phyloP scores from a whole-genome alignment of 1,140 invertebrate genomes.

The Spodoptera frugiperda region DNA sequence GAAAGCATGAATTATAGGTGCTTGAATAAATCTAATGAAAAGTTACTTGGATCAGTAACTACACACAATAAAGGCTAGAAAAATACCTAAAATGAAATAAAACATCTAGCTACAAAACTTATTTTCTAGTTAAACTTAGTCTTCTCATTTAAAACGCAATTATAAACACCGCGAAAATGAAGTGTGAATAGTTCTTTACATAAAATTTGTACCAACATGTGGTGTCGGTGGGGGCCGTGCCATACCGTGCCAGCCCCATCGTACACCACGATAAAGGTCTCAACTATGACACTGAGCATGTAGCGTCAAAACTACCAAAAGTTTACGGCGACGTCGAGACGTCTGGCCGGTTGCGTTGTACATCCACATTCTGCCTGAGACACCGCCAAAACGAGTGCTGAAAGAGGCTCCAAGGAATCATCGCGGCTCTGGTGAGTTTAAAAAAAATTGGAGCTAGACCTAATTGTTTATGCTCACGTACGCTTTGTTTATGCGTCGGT shows the following conservation, averaged over 20 bases:
- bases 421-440: conserved; percentile 57
- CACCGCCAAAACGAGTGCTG: conserved; percentile 64
- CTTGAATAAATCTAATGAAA: no score
- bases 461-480: neutral
- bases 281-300: conserved; percentile 79
- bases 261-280: conserved; percentile 73
- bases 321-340: conserved; percentile 67
- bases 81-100: no score
- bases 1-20: no score
- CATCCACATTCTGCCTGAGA: neutral
- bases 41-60: no score
- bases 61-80: no score
- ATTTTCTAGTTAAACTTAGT: no score
- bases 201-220: conserved; percentile 69
- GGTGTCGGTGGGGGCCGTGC: conserved; percentile 74
- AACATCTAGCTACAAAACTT: no score
- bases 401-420: conserved; percentile 48
- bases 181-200: conserved; percentile 64
- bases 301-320: conserved; percentile 83
- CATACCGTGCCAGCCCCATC: conserved; percentile 77
- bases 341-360: conserved; percentile 52
- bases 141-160: neutral
- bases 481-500: conserved; percentile 6
- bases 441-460: neutral
- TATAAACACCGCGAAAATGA: neutral